Evolutionary conservation across 1,140 invertebrate species (phyloP), one percentile per base, ranked within the genome.

Genomic region (Aphidius ervi): DNA sequence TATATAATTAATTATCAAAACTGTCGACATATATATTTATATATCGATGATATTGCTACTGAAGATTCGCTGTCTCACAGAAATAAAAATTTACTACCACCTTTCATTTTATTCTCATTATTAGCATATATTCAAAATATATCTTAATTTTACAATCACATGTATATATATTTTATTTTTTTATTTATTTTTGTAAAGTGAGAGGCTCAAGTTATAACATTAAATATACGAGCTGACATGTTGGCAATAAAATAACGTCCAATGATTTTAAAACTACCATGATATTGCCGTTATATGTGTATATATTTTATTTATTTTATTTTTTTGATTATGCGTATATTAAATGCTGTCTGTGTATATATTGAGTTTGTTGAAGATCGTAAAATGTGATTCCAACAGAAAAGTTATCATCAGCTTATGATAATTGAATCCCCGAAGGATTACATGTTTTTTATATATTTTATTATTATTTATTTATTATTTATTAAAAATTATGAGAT

Each of bases 121-220:
- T 65, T 65, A 65, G 64, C 64, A 65, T 65, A 65, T 63, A 65
- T 60, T 65, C 58, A 58, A 60, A 63, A 67, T 66, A 66, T 64
- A 67, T 67, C 58, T 67, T 64, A 67, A 67, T 67, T 67, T 62
- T 64, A 67, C 65, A 64, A 64, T 67, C 65, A 58, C 58, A 53
- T 61, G 56, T 59, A 58, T 60, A 62, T 54, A 46, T 48, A 58
- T 9, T 40, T 56, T 43, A 57, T 54, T 56, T 46, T 37, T 47
- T 58, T 52, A 64, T 61, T 58, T 64, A 64, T 46, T 8, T 6
- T n/a, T n/a, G 46, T n/a, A 43, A 43, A 10, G 42, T 43, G 42
- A 43, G 23, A 31, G 23, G 23, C 23, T 31, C 23, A 31, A 31
- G 39, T n/a, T 54, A 54, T 54, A 54, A 54, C 52, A 41, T 42